A percentile compares a stretch with the other conserved stretches of the same genome.
Conservation (phyloP, 2,113 vertebrate genomes). For the Lamprologus callipterus region DNA sequence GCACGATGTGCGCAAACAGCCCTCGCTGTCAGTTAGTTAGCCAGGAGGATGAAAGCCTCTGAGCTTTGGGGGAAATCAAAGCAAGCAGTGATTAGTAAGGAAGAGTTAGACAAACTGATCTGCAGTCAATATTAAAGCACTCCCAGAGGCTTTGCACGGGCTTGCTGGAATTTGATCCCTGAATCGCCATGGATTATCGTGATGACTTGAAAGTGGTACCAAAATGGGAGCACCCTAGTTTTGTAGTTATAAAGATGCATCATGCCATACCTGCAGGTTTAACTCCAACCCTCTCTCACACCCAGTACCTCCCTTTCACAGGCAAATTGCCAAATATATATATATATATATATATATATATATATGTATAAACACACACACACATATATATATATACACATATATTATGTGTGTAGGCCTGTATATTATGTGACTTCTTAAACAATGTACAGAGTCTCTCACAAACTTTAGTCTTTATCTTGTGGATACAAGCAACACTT, state of each 20-base stretch:
- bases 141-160: not conserved
- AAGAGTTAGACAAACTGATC: constrained; percentile 1
- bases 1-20: not conserved
- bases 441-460: not conserved
- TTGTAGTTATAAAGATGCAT: not conserved
- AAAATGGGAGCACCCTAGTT: not conserved
- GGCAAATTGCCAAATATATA: not conserved
- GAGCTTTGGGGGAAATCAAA: constrained; percentile 14
- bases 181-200: not conserved
- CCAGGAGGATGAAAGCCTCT: not conserved
- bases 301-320: not conserved
- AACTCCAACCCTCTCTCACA: not conserved
- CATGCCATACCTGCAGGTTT: not conserved
- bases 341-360: not conserved
- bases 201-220: not conserved
- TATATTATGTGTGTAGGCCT: not conserved
- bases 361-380: not conserved
- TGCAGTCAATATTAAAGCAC: constrained; percentile 10
- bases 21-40: constrained; percentile 4
- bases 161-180: not conserved
- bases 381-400: fast-evolving
- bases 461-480: not conserved
- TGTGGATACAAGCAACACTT: not conserved
- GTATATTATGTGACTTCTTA: not conserved
- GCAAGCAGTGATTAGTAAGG: constrained; percentile 16